Base-by-base conservation (phyloP, 1,140 invertebrate genomes). In the Scaptomyza montana region DNA sequence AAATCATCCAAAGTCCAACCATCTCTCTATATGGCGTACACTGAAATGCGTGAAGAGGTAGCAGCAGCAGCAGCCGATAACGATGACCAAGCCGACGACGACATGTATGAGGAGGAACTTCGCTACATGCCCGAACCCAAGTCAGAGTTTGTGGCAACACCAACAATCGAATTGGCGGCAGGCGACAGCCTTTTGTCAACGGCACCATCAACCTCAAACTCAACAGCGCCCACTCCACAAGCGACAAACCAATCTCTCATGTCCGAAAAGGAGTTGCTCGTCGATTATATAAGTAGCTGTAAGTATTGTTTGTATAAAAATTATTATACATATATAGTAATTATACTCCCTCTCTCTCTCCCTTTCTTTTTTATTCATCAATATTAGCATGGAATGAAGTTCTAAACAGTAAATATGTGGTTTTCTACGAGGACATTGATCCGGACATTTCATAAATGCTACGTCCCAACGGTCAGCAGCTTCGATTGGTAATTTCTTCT, bases 331-430 rank as follows among this genome's bases (percentile, higher is more conserved):
- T 16, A 16, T 16, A 41, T 41, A 12, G 30, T 41, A 41, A 41
- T 12, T 12, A 12, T 12, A 12, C 5, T 41, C 6, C 16, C 8
- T 39, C 8, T 33, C 2, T 7, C 5, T 33, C 5, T 30, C 5
- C 6, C 3, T 5, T 43, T 2, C 21, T 25, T 25, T 25, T 25
- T 25, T 25, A 2, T 25, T 46, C 61, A 16, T 59, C 39, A 33
- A 47, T 56, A 60, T 19, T 45, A 93, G 93, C 92, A 19, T 93
- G 93, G 93, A 92, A 93, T 67, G 91, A 90, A 60, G 77, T 93
- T 65, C 61, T 77, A 75, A 91, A 86, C 56, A 89, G 89, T 54
- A 90, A 90, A 75, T 64, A 79, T 56, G 90, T 91, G 21, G 72
- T 72, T 39, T 74, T 86, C 72, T 91, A 91, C 21, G 81, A 86